Evolutionary conservation across 2,888 invertebrate genomes (phyloP), one percentile per base, ranked within the genome.

Genomic region (Antheraea assamensis): DNA sequence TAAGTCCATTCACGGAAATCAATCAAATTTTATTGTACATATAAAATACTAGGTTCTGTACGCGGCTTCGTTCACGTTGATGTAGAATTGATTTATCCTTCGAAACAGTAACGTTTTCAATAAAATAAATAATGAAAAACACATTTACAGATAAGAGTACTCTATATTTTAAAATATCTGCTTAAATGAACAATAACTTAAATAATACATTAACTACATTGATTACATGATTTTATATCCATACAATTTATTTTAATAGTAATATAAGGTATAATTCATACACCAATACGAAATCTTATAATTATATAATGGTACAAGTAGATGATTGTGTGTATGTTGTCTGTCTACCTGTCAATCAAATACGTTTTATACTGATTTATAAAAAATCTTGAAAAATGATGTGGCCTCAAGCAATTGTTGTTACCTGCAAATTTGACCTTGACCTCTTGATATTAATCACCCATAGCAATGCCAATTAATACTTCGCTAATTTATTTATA

Each of bases 361-460:
- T n/a, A 55, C 55, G 61, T 61, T 27, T 27, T 15, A 21, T 30
- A 64, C 30, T 64, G 30, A 17, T 64, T 30, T 64, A 17, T 64
- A 24, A 64, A 30, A 72, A 24, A 72, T 13, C 66, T 52, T 72
- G 30, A 68, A 35, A 72, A 72, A 64, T 31, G 68, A 72, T 72
- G 42, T 66, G n/a, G 52, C 66, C 49, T 52, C 66, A 30, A 68
- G 42, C n/a, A 27, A 66, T 72, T 42, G 58, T 68, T 68, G 75
- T 70, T 75, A 76, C 61, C 77, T 78, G 31, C 76, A 47, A 77
- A 75, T 72, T 76, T 77, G 74, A 21, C 75, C 74, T 64, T 77
- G 76, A 73, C 75, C 66, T 47, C 49, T 30, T 27, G 47, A 47
- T 58, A 71, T 66, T 71, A 52, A 66, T 72, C 49, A 35, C 68